A percentile compares a stretch with the other conserved stretches of the same genome.
Conservation (phyloP, 1,140 invertebrate species). For the Drosophila equinoxialis region DNA sequence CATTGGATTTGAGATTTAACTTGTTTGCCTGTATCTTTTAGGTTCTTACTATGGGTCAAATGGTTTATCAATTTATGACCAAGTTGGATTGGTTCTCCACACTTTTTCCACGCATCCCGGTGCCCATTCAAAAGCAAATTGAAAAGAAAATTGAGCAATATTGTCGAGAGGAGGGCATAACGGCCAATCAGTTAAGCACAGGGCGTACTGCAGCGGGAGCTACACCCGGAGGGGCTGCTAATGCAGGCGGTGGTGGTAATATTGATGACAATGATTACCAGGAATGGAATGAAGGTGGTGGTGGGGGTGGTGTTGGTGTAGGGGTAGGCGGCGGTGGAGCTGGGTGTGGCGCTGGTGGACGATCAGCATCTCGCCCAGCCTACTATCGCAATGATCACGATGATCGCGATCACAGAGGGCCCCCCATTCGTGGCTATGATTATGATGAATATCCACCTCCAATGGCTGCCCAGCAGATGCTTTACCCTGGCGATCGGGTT, state of each 20-base stretch:
- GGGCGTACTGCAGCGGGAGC: conserved; percentile 41
- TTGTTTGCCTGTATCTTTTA: conserved; percentile 13
- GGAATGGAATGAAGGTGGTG: conserved; percentile 36
- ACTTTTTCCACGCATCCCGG: conserved; percentile 99
- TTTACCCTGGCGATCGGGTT: conserved; percentile 31
- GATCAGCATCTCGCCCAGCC: conserved; percentile 34
- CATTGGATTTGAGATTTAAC: background rate
- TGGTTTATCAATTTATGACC: conserved; percentile 96
- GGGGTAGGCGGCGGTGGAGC: background rate
- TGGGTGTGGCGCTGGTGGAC: background rate
- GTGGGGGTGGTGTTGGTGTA: background rate
- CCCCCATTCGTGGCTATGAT: conserved; percentile 55
- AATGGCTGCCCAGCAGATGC: conserved; percentile 20
- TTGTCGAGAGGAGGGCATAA: conserved; percentile 70
- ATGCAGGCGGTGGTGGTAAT: conserved; percentile 1
- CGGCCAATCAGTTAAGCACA: conserved; percentile 61
- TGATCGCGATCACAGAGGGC: conserved; percentile 63
- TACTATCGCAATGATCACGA: conserved; percentile 77
- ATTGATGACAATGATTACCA: conserved; percentile 50
- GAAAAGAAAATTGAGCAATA: conserved; percentile 88
- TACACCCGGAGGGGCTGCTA: background rate
- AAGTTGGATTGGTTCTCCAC: conserved; percentile 99
- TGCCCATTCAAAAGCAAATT: conserved; percentile 97
- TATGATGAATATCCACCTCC: conserved; percentile 53
- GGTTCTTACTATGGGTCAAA: conserved; percentile 96